Evolutionary conservation across 2,113 vertebrate genomes (phyloP).

Genomic region (Oryzias melastigma): DNA sequence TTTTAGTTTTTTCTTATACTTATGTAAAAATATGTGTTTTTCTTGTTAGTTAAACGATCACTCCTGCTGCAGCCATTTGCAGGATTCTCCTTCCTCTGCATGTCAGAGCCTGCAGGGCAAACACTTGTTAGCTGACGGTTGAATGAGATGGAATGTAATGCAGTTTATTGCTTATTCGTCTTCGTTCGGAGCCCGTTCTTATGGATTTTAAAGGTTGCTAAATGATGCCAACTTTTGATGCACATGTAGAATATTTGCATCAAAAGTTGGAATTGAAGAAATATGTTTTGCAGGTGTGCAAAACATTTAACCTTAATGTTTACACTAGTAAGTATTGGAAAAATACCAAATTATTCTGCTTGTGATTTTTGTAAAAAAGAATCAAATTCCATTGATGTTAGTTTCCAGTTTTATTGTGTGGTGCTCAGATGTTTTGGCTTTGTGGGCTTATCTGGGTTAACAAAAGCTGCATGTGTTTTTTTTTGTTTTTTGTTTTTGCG

Average conservation of each 20-base stretch:
- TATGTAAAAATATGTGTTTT: background rate
- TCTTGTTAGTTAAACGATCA: background rate
- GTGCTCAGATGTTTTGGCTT: background rate
- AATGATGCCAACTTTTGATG: no score
- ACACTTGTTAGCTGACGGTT: background rate
- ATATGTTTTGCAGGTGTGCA: no score
- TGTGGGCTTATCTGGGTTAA: background rate
- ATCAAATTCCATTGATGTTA: no score
- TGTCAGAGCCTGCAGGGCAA: conserved; percentile 14
- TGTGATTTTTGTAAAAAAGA: no score
- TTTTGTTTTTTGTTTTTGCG: no score
- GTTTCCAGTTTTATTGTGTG: background rate
- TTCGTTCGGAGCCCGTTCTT: background rate
- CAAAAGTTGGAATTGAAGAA: no score
- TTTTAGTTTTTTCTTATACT: no score
- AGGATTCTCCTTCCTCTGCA: background rate
- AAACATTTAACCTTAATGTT: no score
- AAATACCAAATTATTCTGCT: no score
- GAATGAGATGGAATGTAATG: conserved; percentile 8
- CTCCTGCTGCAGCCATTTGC: background rate
- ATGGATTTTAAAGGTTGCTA: no score
- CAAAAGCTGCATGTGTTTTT: background rate
- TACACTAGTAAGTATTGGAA: no score
- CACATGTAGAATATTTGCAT: no score
- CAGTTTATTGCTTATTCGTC: background rate